Evolutionary conservation across 2,113 vertebrate genomes (phyloP).

Genomic region (Atherinomorus stipes): DNA sequence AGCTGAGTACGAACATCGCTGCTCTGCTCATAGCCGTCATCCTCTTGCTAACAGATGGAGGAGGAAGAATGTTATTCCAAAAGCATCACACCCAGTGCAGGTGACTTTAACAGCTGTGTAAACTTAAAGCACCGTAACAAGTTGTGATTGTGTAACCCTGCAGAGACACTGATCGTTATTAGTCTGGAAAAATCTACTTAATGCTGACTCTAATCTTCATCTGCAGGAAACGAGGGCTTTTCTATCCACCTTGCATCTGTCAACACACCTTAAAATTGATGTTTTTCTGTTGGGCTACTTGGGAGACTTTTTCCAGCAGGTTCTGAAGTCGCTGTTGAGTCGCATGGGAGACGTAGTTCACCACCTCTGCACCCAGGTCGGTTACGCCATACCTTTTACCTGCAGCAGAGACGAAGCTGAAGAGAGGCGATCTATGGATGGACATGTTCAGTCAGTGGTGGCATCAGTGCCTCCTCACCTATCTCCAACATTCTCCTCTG

Average conservation of each 20-base stretch:
- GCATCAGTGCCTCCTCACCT: constrained; percentile 77
- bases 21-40: constrained; percentile 90
- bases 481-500: constrained; percentile 95
- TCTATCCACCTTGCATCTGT: neutral
- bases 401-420: constrained; percentile 56
- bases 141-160: too few species aligned
- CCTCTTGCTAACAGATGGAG: constrained; percentile 84
- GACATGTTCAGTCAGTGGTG: too few species aligned
- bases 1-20: constrained; percentile 94
- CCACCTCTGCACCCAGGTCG: constrained; percentile 92
- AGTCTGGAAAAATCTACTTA: neutral
- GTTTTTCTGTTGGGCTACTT: constrained; percentile 95
- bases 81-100: neutral
- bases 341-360: constrained; percentile 92
- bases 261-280: constrained; percentile 89
- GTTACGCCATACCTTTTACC: constrained; percentile 92
- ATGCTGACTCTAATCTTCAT: too few species aligned
- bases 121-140: too few species aligned
- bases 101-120: neutral
- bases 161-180: too few species aligned
- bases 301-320: constrained; percentile 92
- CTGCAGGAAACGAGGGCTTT: neutral
- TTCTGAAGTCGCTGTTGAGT: constrained; percentile 93
- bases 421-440: neutral
- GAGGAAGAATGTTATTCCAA: neutral